These are phyloP conservation scores for Archegozetes longisetosus DNA, from an alignment of 1,140 invertebrate genomes.

Conservation along the genomic window DNA sequence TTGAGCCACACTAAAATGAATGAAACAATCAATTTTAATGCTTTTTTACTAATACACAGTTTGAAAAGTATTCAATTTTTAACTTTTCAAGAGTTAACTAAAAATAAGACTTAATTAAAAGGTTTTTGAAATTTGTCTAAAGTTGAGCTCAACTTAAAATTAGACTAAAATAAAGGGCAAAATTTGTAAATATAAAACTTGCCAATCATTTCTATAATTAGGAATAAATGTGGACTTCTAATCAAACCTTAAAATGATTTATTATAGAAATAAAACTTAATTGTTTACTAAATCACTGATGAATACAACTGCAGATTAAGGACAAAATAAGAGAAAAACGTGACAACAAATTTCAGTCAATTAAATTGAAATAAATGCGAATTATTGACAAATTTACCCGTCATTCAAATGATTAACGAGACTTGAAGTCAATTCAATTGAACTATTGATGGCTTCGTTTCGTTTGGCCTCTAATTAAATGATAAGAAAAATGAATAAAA, in stretches of 20 bases:
- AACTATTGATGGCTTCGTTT: slow-evolving; percentile 79
- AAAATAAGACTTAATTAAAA: not conserved
- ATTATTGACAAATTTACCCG: slow-evolving; percentile 45
- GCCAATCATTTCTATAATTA: too few species aligned
- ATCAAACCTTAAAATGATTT: too few species aligned
- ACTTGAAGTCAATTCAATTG: slow-evolving; percentile 77
- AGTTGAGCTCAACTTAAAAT: too few species aligned
- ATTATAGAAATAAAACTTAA: too few species aligned
- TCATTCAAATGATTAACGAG: slow-evolving; percentile 93
- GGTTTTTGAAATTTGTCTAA: too few species aligned
- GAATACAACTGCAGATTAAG: too few species aligned
- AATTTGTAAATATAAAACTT: too few species aligned
- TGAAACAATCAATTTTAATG: not conserved
- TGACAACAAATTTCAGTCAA: too few species aligned
- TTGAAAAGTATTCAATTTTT: not conserved
- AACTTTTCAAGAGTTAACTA: not conserved
- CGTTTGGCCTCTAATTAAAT: slow-evolving; percentile 53
- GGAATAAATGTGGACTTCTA: too few species aligned
- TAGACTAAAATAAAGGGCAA: too few species aligned
- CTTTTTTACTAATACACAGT: slow-evolving; percentile 1
- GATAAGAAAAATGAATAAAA: slow-evolving; percentile 18
- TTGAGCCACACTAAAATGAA: slow-evolving; percentile 64
- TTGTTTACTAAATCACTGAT: too few species aligned
- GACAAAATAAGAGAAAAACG: too few species aligned
- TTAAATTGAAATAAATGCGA: not conserved